Conservation (phyloP, 2,888 invertebrate species). For the Mechanitis messenoides region DNA sequence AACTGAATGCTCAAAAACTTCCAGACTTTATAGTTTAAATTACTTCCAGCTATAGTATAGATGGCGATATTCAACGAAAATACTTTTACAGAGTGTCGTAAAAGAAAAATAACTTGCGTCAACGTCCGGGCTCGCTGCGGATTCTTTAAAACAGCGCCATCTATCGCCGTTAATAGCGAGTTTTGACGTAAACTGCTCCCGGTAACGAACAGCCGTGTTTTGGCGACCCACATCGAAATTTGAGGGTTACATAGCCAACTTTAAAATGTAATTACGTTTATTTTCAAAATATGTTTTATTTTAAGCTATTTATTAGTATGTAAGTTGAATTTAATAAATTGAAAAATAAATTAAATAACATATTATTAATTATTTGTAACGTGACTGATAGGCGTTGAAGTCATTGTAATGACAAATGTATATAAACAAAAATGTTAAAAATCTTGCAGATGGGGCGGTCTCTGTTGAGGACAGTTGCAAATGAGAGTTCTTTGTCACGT, state of each 20-base stretch:
- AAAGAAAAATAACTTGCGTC: slow-evolving; percentile 39
- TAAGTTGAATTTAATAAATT: background rate
- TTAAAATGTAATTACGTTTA: slow-evolving; percentile 10
- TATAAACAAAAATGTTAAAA: slow-evolving; percentile 14
- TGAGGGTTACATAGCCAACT: slow-evolving; percentile 43
- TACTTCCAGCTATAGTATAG: slow-evolving; percentile 21
- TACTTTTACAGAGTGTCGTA: slow-evolving; percentile 51
- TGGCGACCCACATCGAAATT: slow-evolving; percentile 54
- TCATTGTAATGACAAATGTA: slow-evolving; percentile 7
- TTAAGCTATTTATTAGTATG: background rate
- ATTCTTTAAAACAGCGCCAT: slow-evolving; percentile 61
- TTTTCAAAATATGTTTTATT: background rate
- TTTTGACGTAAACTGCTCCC: slow-evolving; percentile 57
- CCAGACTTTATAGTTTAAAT: slow-evolving; percentile 24
- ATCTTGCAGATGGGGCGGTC: slow-evolving; percentile 31
- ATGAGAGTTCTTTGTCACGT: slow-evolving; percentile 54
- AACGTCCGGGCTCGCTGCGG: slow-evolving; percentile 32
- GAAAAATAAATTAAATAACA: no score
- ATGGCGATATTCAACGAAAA: slow-evolving; percentile 39
- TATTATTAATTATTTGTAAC: no score
- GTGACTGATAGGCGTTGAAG: background rate
- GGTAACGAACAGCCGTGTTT: slow-evolving; percentile 53
- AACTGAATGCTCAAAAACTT: slow-evolving; percentile 22
- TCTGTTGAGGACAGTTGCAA: slow-evolving; percentile 52
- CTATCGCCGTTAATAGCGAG: slow-evolving; percentile 62